Conservation (phyloP, 2,797 vertebrate genomes). For the Helicolenus hilgendorfi region DNA sequence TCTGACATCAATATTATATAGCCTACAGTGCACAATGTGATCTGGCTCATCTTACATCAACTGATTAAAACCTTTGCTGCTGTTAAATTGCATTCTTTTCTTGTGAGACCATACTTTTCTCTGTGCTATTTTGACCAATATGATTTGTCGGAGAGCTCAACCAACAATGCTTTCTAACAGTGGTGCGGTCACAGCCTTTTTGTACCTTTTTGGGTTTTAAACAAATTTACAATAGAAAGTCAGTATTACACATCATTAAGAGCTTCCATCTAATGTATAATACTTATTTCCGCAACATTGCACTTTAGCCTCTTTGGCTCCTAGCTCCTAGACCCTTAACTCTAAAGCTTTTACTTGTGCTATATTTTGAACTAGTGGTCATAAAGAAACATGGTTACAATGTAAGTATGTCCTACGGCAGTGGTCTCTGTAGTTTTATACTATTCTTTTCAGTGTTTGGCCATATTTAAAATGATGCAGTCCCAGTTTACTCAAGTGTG, state of each 20-base stretch:
- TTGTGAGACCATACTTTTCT: background rate
- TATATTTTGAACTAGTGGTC: background rate
- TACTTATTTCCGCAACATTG: background rate
- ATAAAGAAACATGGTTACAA: background rate
- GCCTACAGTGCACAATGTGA: background rate
- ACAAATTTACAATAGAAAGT: background rate
- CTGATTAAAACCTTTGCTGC: conserved; percentile 11
- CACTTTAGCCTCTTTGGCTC: background rate
- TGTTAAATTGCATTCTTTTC: background rate
- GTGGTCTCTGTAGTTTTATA: background rate
- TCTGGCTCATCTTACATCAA: conserved; percentile 21
- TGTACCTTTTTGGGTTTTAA: background rate
- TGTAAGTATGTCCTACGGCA: background rate
- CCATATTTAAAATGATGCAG: background rate
- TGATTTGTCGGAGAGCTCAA: background rate
- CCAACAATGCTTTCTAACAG: background rate
- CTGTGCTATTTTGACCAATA: background rate
- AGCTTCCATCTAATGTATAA: background rate
- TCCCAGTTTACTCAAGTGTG: too few relatives aligned
- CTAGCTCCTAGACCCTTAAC: background rate
- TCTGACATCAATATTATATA: conserved; percentile 42
- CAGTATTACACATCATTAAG: background rate
- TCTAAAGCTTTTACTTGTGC: background rate
- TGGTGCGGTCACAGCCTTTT: background rate
- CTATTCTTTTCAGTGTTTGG: background rate